These are phyloP conservation scores for Lerista edwardsae DNA, from an alignment of 2,797 vertebrate species.

Conservation along the genomic window DNA sequence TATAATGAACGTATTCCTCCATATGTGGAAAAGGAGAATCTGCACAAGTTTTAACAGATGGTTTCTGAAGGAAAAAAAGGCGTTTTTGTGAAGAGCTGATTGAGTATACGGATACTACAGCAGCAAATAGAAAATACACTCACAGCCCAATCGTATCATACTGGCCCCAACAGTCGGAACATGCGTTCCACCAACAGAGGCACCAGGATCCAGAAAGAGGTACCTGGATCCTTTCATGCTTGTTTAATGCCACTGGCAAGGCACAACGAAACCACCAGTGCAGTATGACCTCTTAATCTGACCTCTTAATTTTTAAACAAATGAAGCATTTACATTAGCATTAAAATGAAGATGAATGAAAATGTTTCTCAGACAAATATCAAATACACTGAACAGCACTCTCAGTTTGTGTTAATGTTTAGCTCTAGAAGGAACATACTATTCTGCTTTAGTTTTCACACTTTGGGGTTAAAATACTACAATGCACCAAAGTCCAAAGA, in stretches of 20 bases:
- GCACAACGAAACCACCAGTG: too few species aligned
- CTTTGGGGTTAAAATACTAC: too few species aligned
- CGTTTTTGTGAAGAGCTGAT: too few species aligned
- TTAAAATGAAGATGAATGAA: neutral
- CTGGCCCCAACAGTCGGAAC: too few species aligned
- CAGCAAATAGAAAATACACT: too few species aligned
- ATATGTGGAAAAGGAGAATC: conserved; percentile 15
- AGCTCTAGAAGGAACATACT: neutral
- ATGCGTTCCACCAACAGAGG: too few species aligned
- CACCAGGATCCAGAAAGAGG: too few species aligned
- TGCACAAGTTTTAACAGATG: conserved; percentile 41
- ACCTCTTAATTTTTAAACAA: neutral
- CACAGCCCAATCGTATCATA: too few species aligned
- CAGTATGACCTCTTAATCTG: neutral
- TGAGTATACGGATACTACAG: too few species aligned
- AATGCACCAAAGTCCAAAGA: neutral
- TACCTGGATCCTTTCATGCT: too few species aligned
- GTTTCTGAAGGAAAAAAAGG: neutral
- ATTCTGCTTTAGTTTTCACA: neutral
- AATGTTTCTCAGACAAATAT: neutral
- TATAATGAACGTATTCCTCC: conserved; percentile 39
- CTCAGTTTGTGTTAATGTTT: neutral
- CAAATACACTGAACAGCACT: neutral
- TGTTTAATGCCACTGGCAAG: too few species aligned
- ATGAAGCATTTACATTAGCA: neutral